phyloP scores from a whole-genome alignment of 2,797 vertebrate genomes.

The Crocodylus rhombifer region DNA sequence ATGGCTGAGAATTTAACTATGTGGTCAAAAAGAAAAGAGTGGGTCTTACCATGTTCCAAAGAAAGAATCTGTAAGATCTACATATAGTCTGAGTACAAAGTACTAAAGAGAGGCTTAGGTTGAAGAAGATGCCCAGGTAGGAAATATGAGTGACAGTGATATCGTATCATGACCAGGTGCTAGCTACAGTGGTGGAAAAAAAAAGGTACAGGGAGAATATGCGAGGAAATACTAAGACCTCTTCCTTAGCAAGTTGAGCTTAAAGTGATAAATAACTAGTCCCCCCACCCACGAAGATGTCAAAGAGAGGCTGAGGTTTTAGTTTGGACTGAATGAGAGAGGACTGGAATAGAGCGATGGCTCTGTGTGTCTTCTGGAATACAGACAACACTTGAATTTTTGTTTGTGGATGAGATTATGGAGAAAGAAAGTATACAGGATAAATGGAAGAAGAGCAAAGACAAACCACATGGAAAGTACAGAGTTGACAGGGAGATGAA shows the following conservation, averaged over 20 bases:
- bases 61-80: background rate
- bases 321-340: background rate
- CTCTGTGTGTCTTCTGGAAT: background rate
- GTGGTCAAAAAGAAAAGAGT: background rate
- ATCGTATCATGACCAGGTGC: background rate
- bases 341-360: background rate
- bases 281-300: background rate
- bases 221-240: background rate
- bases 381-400: background rate
- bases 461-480: too few relatives aligned
- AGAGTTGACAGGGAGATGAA: too few relatives aligned
- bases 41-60: background rate
- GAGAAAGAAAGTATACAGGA: background rate
- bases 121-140: background rate
- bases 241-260: background rate
- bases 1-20: background rate
- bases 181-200: background rate
- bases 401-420: background rate
- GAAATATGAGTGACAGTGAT: background rate
- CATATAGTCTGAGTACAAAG: background rate
- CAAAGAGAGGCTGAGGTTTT: background rate
- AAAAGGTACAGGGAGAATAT: background rate
- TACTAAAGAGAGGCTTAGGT: background rate
- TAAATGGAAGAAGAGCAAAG: background rate
- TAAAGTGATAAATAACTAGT: background rate